Percentiles rank a stretch among this genome's conserved stretches.
These are phyloP conservation scores for Salvator merianae DNA, from an alignment of 2,113 vertebrate species.

Conservation along the genomic window DNA sequence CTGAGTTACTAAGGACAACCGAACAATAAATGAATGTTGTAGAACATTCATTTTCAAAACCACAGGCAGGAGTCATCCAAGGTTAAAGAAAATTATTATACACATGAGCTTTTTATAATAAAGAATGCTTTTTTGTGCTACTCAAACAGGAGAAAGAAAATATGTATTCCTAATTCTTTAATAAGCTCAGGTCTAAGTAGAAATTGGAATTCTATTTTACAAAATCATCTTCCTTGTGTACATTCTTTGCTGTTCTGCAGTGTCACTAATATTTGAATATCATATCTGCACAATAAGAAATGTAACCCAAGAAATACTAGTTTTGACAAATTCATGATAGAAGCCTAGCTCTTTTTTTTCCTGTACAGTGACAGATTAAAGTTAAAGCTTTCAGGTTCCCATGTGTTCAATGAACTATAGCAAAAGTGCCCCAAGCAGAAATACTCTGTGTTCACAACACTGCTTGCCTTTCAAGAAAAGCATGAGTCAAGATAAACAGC, in stretches of 20 bases:
- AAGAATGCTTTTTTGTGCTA: neutral
- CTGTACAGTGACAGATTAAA: neutral
- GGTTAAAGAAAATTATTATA: neutral
- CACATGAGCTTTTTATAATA: neutral
- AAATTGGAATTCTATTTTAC: neutral
- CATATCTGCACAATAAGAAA: conserved; percentile 11
- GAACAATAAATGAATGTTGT: too few species aligned
- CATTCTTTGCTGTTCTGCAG: neutral
- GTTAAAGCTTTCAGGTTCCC: neutral
- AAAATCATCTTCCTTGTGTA: neutral
- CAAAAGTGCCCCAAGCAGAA: conserved; percentile 33
- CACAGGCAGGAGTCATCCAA: neutral
- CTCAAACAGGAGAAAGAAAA: neutral
- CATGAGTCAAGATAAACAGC: conserved; percentile 45
- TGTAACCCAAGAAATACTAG: neutral
- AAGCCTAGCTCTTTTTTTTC: neutral
- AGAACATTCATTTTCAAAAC: too few species aligned
- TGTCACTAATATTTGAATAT: neutral
- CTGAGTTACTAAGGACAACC: too few species aligned
- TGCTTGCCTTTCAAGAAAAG: conserved; percentile 45
- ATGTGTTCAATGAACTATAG: neutral
- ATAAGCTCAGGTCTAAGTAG: neutral
- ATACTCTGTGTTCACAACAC: neutral
- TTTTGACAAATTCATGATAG: neutral
- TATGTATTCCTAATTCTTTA: neutral